These are phyloP conservation scores for Heteromormyrus szaboi DNA, from an alignment of 2,797 vertebrate genomes.

Conservation along the genomic window DNA sequence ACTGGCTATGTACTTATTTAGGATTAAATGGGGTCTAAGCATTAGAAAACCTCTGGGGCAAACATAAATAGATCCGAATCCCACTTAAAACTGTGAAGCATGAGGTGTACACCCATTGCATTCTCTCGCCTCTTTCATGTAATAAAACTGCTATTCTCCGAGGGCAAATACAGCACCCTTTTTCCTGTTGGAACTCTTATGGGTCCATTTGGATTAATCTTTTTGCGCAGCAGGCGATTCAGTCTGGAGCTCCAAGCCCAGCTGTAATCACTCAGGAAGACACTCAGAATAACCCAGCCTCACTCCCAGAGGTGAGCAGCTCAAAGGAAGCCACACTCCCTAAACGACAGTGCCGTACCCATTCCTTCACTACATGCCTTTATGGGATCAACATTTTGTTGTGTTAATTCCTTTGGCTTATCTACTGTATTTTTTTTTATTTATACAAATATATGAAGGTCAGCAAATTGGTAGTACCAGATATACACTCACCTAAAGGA, in stretches of 20 bases:
- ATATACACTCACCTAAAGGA: too few species aligned
- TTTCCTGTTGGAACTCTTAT: conserved; percentile 34
- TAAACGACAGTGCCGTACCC: not conserved
- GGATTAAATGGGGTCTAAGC: conserved; percentile 32
- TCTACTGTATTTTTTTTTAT: not conserved
- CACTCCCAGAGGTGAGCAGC: not conserved
- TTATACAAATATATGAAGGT: not conserved
- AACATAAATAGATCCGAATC: conserved; percentile 26
- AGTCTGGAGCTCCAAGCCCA: not conserved
- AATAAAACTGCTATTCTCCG: conserved; percentile 41
- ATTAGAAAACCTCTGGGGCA: conserved; percentile 12
- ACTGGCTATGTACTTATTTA: conserved; percentile 26
- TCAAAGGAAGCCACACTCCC: not conserved
- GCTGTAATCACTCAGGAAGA: conserved; percentile 15
- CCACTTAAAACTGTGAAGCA: conserved; percentile 32
- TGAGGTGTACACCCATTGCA: conserved; percentile 22
- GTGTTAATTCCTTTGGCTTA: not conserved
- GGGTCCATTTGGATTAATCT: conserved; percentile 34
- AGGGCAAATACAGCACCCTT: conserved; percentile 30
- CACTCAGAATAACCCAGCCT: not conserved
- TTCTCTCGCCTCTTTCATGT: conserved; percentile 21
- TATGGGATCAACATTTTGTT: not conserved
- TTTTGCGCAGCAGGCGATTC: conserved; percentile 25
- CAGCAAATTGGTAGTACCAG: not conserved
- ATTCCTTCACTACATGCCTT: not conserved